phyloP scores from a whole-genome alignment of 1,140 invertebrate species.

The Littorina saxatilis region DNA sequence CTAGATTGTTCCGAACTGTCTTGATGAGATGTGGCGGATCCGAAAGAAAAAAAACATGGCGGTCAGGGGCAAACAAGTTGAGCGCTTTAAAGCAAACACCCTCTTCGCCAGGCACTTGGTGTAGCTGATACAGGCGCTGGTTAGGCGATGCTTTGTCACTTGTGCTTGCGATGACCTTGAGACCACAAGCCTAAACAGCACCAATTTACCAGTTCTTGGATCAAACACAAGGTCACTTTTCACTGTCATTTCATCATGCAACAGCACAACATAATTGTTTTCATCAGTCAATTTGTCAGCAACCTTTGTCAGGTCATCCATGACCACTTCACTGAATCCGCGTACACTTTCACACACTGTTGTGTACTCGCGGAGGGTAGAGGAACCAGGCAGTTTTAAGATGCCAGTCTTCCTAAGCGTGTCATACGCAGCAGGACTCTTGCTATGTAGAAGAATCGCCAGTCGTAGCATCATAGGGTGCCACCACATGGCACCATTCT shows the following conservation, averaged over 20 bases:
- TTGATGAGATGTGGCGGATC: slow-evolving; percentile 4
- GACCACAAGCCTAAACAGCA: slow-evolving; percentile 30
- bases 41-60: not conserved
- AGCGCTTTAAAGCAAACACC: not conserved
- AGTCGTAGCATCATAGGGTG: too few species aligned
- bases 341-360: too few species aligned
- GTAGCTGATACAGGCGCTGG: not conserved
- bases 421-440: too few species aligned
- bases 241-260: slow-evolving; percentile 6
- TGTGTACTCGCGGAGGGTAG: too few species aligned
- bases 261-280: slow-evolving; percentile 18
- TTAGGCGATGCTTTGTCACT: not conserved
- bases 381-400: too few species aligned
- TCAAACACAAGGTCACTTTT: slow-evolving; percentile 33
- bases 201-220: slow-evolving; percentile 37
- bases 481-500: too few species aligned
- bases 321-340: too few species aligned
- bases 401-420: too few species aligned
- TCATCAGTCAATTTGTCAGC: slow-evolving; percentile 9
- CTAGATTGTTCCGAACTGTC: not conserved
- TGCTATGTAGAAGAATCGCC: too few species aligned
- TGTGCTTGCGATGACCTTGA: not conserved
- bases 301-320: not conserved
- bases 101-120: not conserved
- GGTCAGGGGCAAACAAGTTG: not conserved